A percentile compares a stretch with the other conserved stretches of the same genome.
Conservation (phyloP, 1,140 invertebrate species). For the Drosophila watanabei region DNA sequence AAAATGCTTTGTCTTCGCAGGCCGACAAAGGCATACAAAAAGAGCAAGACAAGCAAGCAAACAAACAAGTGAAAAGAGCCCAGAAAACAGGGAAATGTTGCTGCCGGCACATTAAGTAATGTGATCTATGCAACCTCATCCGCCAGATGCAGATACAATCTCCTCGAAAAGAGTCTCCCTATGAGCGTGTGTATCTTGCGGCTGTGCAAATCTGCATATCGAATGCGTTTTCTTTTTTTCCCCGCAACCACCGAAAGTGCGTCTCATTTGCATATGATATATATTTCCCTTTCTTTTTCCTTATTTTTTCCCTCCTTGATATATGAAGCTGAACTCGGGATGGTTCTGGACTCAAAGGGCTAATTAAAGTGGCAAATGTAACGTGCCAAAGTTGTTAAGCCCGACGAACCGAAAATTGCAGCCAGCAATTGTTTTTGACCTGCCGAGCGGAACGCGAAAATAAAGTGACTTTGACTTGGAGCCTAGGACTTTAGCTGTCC, state of each 20-base stretch:
- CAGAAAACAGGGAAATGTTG: conserved; percentile 62
- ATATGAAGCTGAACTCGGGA: conserved; percentile 2
- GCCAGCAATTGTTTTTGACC: conserved; percentile 66
- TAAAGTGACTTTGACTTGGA: conserved; percentile 64
- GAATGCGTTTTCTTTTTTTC: conserved; percentile 68
- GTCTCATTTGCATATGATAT: conserved; percentile 70
- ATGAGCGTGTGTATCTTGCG: conserved; percentile 27
- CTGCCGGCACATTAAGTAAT: conserved; percentile 77
- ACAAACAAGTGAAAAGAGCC: conserved; percentile 75
- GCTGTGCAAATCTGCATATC: conserved; percentile 77
- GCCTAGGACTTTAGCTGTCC: conserved; percentile 31
- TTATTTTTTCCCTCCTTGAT: not conserved
- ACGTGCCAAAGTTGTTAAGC: conserved; percentile 64
- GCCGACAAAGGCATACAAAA: conserved; percentile 27
- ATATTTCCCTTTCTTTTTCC: conserved; percentile 5
- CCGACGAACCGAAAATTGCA: conserved; percentile 70
- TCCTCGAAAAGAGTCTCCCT: conserved; percentile 11
- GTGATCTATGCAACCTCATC: conserved; percentile 72
- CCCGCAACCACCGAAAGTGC: conserved; percentile 42
- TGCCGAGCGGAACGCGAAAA: conserved; percentile 71
- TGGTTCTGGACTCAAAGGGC: conserved; percentile 25
- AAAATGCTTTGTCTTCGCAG: conserved; percentile 60
- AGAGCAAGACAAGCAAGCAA: conserved; percentile 31
- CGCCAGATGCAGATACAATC: conserved; percentile 38
- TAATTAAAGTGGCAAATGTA: conserved; percentile 72